phyloP scores from a whole-genome alignment of 2,113 vertebrate species.

The Toxotes jaculatrix region DNA sequence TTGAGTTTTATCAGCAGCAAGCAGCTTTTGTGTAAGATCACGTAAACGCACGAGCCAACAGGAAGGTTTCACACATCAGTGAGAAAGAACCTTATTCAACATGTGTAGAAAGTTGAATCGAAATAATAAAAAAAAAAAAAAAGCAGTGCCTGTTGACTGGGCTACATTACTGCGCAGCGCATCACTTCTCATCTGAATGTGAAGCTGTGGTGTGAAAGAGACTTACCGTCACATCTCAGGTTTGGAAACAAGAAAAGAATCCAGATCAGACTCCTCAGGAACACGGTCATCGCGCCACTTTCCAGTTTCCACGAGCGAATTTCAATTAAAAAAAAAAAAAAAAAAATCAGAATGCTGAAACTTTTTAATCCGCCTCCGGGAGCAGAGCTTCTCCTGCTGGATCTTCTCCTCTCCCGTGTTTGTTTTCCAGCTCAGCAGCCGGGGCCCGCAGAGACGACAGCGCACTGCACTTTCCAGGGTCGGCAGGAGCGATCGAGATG shows the following conservation, averaged over 20 bases:
- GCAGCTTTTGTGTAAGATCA: constrained; percentile 1
- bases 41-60: not conserved
- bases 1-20: too few relatives aligned
- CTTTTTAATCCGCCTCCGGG: too few relatives aligned
- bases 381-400: not conserved
- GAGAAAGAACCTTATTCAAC: too few relatives aligned
- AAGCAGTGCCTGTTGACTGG: too few relatives aligned
- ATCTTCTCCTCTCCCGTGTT: not conserved
- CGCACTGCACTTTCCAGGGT: constrained; percentile 17
- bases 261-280: constrained; percentile 54
- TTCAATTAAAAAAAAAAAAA: too few relatives aligned
- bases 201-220: not conserved
- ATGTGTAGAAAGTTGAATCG: too few relatives aligned
- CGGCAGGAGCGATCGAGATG: constrained; percentile 36
- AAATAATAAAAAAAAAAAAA: too few relatives aligned
- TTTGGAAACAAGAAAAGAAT: constrained; percentile 52
- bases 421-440: not conserved
- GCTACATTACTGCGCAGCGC: not conserved
- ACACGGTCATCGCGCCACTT: constrained; percentile 36
- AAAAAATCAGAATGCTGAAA: not conserved
- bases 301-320: not conserved
- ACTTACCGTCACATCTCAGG: constrained; percentile 74
- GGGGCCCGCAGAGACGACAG: not conserved
- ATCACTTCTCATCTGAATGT: not conserved
- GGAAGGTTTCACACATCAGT: too few relatives aligned